Base-by-base conservation (phyloP, 2,888 invertebrate genomes). In the Epirrhoe tristata region DNA sequence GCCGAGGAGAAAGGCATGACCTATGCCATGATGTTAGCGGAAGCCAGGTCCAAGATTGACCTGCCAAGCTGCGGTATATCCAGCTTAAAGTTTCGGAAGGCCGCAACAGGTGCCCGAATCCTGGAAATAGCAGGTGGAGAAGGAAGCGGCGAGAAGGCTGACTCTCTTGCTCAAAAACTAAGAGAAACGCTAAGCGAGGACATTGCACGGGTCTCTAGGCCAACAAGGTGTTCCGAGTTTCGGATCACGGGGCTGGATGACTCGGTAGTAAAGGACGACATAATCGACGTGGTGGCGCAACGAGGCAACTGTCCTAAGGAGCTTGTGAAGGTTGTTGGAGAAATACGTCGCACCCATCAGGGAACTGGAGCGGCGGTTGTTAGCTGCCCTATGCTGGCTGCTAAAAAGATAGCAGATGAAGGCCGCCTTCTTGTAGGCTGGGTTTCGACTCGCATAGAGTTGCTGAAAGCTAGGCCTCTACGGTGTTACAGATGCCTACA, bases 401-500 rank as follows among this genome's bases (percentile, higher is more conserved):
- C 63, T 0, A 51, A 61, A 1, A 66, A 53, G 17, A 0, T 70
- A 0, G 46, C 7, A 0, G 36, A 31, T 0, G 52, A 32, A 6
- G 62, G 66, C 0, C 58, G 72, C 0, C 34, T 77, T 0, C 53
- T 71, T 7, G 53, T 74, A 0, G 73, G 74, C 0, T 75, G 72
- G 73, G 67, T 69, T 0, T 53, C 72, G 3, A 74, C 71, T 0
- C 46, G 32, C 1, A 67, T 72, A 0, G 50, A 17, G 5, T 16
- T 73, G 4, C 62, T 74, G 5, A 24, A 59, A 2, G 52, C 66
- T 0, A 53, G 67, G 12, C 63, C 71, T 0, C 0, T 56, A 39
- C 43, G 67, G 7, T 76, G 75, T 61, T 77, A 51, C 36, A 56
- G 69, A 0, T 74, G 77, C 54, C 65, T 73, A 0, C 56, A 60